Base-by-base conservation (phyloP, 2,888 invertebrate species). In the Drosophila falleni region DNA sequence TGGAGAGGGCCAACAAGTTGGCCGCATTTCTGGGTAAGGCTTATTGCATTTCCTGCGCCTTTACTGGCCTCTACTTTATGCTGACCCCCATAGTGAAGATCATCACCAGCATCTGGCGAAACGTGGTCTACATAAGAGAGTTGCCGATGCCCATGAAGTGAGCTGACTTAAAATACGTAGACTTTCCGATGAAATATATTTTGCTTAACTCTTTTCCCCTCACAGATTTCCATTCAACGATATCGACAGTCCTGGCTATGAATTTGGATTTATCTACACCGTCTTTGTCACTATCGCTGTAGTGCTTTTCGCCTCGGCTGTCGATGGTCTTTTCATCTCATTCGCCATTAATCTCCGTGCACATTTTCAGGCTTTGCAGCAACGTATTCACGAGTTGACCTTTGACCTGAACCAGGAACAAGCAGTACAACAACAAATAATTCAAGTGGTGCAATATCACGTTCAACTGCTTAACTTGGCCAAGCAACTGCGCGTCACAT, bases 61-160 rank as follows among this genome's bases (percentile, higher is more conserved):
- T 79, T 5, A 92, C 92, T 0, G 91, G 85, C 0, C n/a, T 84
- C 5, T 92, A 92, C 39, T 92, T 92, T 39, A 89, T 91, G 89
- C 53, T 89, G 39, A 74, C 67, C 23, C 92, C 92, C 1, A 68
- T 91, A 39, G n/a, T 89, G 3, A 89, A 84, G 55, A 82, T 87
- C 4, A 47, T 86, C 4, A 78, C 76, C 76, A 78, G 74, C 5
- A 61, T 64, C 13, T 62, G 86, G 53, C 68, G 55, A 0, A 59
- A 79, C 0, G 64, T 80, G 3, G 26, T 51, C 0, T 59, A 82
- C 10, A 33, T 72, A 0, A 53, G 79, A 16, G 91, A 91, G 29
- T 44, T 91, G 15, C 91, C 91, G 10, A 91, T 92, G 91, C 89
- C 91, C 10, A 89, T 91, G 91, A 91, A 87, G 91, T 91, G 60